phyloP scores from a whole-genome alignment of 1,140 invertebrate genomes.

The Atta cephalotes region DNA sequence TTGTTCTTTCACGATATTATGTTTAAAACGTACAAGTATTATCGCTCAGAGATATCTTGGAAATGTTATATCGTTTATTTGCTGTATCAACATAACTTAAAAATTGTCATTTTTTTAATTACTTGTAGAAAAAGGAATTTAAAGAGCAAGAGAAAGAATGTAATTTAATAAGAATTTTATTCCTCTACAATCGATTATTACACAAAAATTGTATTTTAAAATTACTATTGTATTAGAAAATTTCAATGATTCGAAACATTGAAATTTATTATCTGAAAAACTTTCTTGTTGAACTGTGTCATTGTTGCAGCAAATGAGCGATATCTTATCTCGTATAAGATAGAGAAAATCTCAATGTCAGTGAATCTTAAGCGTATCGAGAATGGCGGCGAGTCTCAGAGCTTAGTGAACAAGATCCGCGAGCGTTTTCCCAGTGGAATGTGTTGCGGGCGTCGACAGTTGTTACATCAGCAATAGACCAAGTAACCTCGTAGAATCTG shows the following conservation, averaged over 20 bases:
- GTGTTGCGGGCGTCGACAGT: slow-evolving; percentile 25
- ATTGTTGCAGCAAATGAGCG: no score
- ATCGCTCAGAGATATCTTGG: not conserved
- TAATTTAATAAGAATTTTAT: no score
- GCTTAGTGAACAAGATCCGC: slow-evolving; percentile 3
- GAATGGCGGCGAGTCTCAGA: not conserved
- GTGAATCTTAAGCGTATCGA: not conserved
- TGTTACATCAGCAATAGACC: slow-evolving; percentile 59
- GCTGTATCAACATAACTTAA: no score
- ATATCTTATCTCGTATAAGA: not conserved
- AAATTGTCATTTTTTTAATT: no score
- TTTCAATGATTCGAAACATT: no score
- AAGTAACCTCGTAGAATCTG: slow-evolving; percentile 38
- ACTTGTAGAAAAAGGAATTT: no score
- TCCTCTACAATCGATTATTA: no score
- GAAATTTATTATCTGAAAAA: no score
- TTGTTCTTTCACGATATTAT: not conserved
- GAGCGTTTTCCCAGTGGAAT: slow-evolving; percentile 42
- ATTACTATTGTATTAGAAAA: no score
- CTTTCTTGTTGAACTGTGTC: no score
- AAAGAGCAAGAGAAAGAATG: no score
- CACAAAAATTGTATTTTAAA: no score
- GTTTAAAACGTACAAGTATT: not conserved
- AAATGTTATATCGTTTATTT: not conserved
- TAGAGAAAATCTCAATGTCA: not conserved